Evolutionary conservation across 2,888 invertebrate species (phyloP), one percentile per base, ranked within the genome.

Genomic region (Drosophila parthenogenetica): DNA sequence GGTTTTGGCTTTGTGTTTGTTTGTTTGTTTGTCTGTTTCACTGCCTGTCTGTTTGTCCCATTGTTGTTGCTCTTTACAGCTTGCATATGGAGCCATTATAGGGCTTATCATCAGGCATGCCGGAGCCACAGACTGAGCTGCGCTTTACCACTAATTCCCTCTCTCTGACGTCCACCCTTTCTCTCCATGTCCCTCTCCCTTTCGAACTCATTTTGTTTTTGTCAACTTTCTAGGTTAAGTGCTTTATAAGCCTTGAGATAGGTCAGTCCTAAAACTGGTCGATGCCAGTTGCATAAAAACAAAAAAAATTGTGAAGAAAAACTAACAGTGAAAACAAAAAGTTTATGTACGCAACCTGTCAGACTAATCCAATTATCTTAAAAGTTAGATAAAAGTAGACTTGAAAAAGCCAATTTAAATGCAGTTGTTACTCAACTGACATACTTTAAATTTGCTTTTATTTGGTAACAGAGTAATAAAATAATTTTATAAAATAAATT

Each of bases 1-100:
- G 77, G 78, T 57, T 77, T 66, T 40, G 55, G 50, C 53, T 58
- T 32, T 60, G 39, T 62, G 45, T 65, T 54, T 63, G 62, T 48
- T 39, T 22, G 54, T 49, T 7, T 57, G 49, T 39, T 11, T 14
- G 48, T 46, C 16, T 17, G 53, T 53, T 37, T 13, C 5, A 5
- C 11, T 29, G 22, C 5, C 16, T 14, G 48, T 46, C 11, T 17
- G 53, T 53, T 42, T 13, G 53, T 68, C 40, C 29, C 55, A 61
- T 64, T 70, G 61, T 45, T 50, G 49, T 49, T 59, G 60, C 66
- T 45, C 49, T 51, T 48, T 13, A 22, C 42, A 50, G 67, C 40
- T 51, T 73, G 70, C 87, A 83, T 80, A 73, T 83, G 74, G 55
- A 59, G 72, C 81, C 87, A 82, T 83, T 78, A 70, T 64, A 73